Evolutionary conservation across 2,888 invertebrate species (phyloP).

Genomic region (Ariolimax columbianus): DNA sequence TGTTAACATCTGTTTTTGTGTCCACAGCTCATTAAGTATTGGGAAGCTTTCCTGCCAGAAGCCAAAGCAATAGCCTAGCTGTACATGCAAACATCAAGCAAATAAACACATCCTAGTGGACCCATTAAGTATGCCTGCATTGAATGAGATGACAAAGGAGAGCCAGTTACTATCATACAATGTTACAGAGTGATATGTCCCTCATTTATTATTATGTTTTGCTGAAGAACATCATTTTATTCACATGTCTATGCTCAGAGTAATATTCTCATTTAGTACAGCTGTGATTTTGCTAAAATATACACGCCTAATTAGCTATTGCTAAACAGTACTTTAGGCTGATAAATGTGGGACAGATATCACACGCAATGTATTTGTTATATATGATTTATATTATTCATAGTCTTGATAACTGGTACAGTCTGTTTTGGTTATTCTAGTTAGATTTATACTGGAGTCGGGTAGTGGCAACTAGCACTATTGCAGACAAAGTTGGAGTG

Average conservation of each 20-base stretch:
- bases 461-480: too few species aligned
- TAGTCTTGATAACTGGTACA: neutral
- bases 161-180: neutral
- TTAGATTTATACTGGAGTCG: too few species aligned
- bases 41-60: slow-evolving; percentile 97
- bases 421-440: neutral
- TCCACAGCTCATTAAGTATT: slow-evolving; percentile 90
- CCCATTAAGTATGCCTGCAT: neutral
- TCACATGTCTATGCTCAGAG: neutral
- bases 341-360: neutral
- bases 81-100: neutral
- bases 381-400: neutral
- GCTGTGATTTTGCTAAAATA: neutral
- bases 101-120: neutral
- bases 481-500: too few species aligned
- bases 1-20: neutral
- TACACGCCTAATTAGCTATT: neutral
- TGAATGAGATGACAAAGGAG: slow-evolving; percentile 7
- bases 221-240: slow-evolving; percentile 2
- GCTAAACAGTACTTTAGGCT: neutral
- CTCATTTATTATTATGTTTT: neutral
- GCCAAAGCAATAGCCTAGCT: slow-evolving; percentile 83
- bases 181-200: neutral
- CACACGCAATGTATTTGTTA: neutral
- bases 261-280: neutral